Evolutionary conservation across 2,888 invertebrate genomes (phyloP).

Genomic region (Isoperla grammatica): DNA sequence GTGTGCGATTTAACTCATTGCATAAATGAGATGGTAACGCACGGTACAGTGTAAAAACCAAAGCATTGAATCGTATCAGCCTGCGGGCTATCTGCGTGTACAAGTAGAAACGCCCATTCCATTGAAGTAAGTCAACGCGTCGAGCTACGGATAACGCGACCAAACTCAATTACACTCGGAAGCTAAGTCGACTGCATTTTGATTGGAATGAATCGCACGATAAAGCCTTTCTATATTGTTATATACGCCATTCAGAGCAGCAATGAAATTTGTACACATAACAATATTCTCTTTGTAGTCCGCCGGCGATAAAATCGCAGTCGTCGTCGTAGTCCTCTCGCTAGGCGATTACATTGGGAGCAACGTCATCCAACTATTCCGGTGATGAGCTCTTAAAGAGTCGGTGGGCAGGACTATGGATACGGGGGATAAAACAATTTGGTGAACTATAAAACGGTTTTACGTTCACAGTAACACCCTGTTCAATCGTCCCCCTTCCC

Average conservation of each 20-base stretch:
- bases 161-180: too few species aligned
- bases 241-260: background rate
- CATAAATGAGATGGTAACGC: too few species aligned
- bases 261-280: conserved; percentile 2
- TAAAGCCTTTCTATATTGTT: conserved; percentile 1
- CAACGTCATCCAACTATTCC: background rate
- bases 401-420: background rate
- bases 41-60: too few species aligned
- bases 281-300: conserved; percentile 7
- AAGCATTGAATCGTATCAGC: too few species aligned
- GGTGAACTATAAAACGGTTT: conserved; percentile 18
- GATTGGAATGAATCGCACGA: conserved; percentile 9
- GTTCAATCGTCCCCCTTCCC: conserved; percentile 14
- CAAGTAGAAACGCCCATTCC: too few species aligned
- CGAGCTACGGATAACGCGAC: too few species aligned
- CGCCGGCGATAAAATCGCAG: conserved; percentile 9
- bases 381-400: background rate
- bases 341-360: conserved; percentile 1
- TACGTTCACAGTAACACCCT: conserved; percentile 15
- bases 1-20: too few species aligned
- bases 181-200: conserved; percentile 5
- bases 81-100: too few species aligned
- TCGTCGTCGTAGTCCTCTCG: background rate
- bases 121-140: too few species aligned
- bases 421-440: conserved; percentile 22